A percentile compares a stretch with the other conserved stretches of the same genome.
phyloP scores from a whole-genome alignment of 2,888 invertebrate species.

The Dastarcus helophoroides region DNA sequence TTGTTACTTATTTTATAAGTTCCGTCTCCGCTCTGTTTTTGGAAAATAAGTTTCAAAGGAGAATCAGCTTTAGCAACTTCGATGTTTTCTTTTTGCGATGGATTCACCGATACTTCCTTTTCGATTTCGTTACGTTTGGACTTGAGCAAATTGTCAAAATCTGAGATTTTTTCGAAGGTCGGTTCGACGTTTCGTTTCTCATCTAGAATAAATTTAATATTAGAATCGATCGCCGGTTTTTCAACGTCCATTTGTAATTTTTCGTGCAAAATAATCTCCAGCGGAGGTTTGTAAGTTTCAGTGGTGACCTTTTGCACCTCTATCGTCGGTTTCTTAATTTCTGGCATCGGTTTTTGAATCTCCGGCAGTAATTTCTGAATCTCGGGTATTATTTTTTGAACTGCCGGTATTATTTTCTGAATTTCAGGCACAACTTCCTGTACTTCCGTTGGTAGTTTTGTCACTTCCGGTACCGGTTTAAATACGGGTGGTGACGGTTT shows the following conservation, averaged over 20 bases:
- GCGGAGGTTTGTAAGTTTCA: too few relatives aligned
- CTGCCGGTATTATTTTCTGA: conserved; percentile 3
- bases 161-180: conserved; percentile 1
- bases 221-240: too few relatives aligned
- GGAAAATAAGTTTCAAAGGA: conserved; percentile 37
- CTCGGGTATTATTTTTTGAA: conserved; percentile 4
- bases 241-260: too few relatives aligned
- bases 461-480: too few relatives aligned
- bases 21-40: conserved; percentile 39
- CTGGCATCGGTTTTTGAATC: too few relatives aligned
- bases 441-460: conserved; percentile 4
- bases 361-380: too few relatives aligned
- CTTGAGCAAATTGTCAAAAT: neutral
- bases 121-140: neutral
- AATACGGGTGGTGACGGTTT: conserved; percentile 5
- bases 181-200: too few relatives aligned
- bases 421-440: conserved; percentile 4
- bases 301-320: too few relatives aligned
- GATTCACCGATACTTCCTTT: too few relatives aligned
- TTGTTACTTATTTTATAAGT: conserved; percentile 38
- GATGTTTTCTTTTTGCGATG: conserved; percentile 11
- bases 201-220: too few relatives aligned
- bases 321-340: too few relatives aligned
- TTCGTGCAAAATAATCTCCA: too few relatives aligned
- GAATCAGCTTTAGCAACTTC: conserved; percentile 11